These are phyloP conservation scores for Dendronephthya gigantea DNA, from an alignment of 64 coral and sea anemone genomes.

Conservation along the genomic window DNA sequence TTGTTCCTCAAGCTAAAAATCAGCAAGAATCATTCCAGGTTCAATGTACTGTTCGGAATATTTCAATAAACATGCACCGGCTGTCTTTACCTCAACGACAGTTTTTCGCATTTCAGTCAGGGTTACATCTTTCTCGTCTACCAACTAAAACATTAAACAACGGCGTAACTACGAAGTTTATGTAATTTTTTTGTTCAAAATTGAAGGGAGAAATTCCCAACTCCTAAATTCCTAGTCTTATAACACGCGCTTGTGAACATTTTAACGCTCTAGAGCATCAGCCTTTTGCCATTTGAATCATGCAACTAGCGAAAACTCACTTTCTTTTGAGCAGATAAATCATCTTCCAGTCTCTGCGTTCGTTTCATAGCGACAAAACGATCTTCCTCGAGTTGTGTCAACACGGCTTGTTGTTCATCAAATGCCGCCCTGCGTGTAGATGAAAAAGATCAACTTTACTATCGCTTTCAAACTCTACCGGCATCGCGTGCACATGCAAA, in stretches of 20 bases:
- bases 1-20: neutral
- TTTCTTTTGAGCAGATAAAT: slow-evolving; percentile 62
- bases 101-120: neutral
- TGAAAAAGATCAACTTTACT: neutral
- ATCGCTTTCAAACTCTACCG: too few species aligned
- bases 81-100: slow-evolving; percentile 1
- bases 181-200: too few species aligned
- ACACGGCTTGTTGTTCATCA: slow-evolving; percentile 83
- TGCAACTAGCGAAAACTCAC: neutral
- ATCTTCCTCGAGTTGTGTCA: slow-evolving; percentile 87
- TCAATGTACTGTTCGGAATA: too few species aligned
- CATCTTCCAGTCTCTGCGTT: slow-evolving; percentile 74
- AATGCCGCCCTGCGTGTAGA: slow-evolving; percentile 44
- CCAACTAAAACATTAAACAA: neutral
- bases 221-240: too few species aligned
- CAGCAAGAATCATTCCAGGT: neutral
- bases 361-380: slow-evolving; percentile 85
- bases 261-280: too few species aligned
- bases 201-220: too few species aligned
- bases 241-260: too few species aligned
- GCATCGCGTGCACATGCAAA: too few species aligned
- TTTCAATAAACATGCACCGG: too few species aligned
- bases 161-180: too few species aligned
- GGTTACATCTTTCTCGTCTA: neutral
- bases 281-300: too few species aligned